A percentile compares a stretch with the other conserved stretches of the same genome.
Conservation (phyloP, 2,888 invertebrate genomes). For the Heteromyza rotundicornis region DNA sequence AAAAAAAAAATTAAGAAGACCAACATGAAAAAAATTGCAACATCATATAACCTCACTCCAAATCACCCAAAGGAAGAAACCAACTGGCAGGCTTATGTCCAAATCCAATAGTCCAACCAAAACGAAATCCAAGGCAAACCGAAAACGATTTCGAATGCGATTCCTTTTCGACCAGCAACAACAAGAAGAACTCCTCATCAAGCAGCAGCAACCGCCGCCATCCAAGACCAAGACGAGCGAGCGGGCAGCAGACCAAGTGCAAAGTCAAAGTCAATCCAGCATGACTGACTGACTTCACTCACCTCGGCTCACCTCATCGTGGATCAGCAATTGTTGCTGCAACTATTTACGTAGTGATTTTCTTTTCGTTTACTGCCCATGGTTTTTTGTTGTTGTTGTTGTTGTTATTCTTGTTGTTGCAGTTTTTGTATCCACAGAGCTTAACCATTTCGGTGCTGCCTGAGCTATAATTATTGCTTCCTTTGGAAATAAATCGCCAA, state of each 20-base stretch:
- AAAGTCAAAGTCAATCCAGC: conserved; percentile 38
- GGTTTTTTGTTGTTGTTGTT: conserved; percentile 14
- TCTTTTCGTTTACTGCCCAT: conserved; percentile 7
- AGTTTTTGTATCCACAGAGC: conserved; percentile 13
- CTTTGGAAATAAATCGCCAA: conserved; percentile 48
- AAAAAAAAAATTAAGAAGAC: too few relatives aligned
- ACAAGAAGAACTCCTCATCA: background rate
- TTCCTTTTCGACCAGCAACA: background rate
- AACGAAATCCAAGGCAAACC: conserved; percentile 6
- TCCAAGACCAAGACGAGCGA: background rate
- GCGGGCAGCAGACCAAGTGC: conserved; percentile 18
- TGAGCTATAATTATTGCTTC: conserved; percentile 49
- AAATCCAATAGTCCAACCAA: conserved; percentile 10
- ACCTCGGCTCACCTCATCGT: background rate
- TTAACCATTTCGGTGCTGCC: conserved; percentile 13
- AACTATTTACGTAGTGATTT: conserved; percentile 25
- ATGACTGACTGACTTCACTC: conserved; percentile 31
- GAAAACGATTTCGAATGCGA: background rate
- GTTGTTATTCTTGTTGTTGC: conserved; percentile 12
- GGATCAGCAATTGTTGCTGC: conserved; percentile 28
- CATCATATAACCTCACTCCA: background rate
- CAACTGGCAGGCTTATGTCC: background rate
- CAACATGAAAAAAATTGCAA: too few relatives aligned
- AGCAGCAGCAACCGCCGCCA: background rate
- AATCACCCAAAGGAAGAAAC: background rate